Percentiles rank a stretch among this genome's conserved stretches.
Evolutionary conservation across 2,113 vertebrate genomes (phyloP).

Genomic region (Malurus elegans): DNA sequence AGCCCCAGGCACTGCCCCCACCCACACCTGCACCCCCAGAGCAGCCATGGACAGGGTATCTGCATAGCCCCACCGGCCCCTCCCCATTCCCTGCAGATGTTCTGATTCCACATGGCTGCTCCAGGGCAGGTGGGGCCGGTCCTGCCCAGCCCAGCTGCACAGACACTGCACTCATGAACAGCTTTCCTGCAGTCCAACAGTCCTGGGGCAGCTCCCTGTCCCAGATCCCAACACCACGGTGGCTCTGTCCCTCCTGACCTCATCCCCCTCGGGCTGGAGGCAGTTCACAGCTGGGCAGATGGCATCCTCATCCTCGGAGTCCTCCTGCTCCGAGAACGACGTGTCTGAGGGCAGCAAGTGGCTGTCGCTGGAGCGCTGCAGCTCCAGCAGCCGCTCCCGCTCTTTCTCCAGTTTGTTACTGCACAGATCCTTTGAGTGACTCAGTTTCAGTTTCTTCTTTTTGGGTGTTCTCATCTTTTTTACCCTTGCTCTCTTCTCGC

Average conservation of each 20-base stretch:
- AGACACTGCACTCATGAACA: fast-evolving
- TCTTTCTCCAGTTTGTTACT: constrained; percentile 71
- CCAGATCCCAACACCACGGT: fast-evolving
- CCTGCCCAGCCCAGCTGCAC: background rate
- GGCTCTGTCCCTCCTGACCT: constrained; percentile 77
- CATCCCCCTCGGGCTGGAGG: constrained; percentile 93
- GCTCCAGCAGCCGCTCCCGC: constrained; percentile 59
- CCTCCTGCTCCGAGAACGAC: constrained; percentile 85
- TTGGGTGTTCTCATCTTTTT: constrained; percentile 79
- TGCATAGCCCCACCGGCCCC: background rate
- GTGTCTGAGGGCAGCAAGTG: constrained; percentile 81
- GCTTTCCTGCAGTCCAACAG: background rate
- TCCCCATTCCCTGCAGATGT: background rate
- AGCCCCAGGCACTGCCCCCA: background rate
- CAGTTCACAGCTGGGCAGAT: constrained; percentile 90
- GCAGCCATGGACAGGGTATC: fast-evolving
- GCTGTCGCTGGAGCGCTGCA: constrained; percentile 73
- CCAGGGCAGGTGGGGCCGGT: fast-evolving
- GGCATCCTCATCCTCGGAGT: constrained; percentile 92
- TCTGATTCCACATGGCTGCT: background rate
- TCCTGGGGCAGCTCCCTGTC: background rate
- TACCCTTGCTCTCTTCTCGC: constrained; percentile 76
- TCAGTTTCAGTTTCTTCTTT: constrained; percentile 86
- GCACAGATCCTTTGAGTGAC: constrained; percentile 70
- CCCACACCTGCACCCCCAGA: background rate